Evolutionary conservation across 1,140 invertebrate genomes (phyloP).

Genomic region (Subanguina moxae): DNA sequence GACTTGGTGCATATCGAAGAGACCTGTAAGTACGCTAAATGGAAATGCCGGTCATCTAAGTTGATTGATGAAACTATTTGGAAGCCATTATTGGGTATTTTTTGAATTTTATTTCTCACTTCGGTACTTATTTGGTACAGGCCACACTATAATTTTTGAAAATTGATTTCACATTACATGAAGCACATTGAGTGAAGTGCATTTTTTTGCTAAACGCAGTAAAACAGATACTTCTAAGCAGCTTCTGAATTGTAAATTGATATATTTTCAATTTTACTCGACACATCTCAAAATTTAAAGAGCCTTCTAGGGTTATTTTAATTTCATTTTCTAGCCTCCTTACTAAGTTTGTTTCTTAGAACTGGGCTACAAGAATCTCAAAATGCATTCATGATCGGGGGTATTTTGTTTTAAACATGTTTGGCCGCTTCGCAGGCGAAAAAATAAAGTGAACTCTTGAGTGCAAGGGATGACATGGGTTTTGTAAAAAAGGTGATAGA

Average conservation of each 20-base stretch:
- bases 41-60: background rate
- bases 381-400: no score
- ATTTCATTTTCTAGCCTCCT: no score
- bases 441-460: no score
- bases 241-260: background rate
- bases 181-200: background rate
- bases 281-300: background rate
- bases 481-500: no score
- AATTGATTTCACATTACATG: background rate
- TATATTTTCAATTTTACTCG: background rate
- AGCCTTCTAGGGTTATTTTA: no score
- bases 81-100: conserved; percentile 1
- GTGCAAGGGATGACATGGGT: no score
- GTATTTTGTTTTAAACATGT: no score
- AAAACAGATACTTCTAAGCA: background rate
- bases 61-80: background rate
- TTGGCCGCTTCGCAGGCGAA: no score
- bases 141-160: background rate
- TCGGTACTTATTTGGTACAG: no score
- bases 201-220: background rate
- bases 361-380: no score
- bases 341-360: no score
- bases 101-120: background rate
- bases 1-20: background rate
- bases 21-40: background rate